Evolutionary conservation across 2,797 vertebrate genomes (phyloP).

Genomic region (Synanceia verrucosa): DNA sequence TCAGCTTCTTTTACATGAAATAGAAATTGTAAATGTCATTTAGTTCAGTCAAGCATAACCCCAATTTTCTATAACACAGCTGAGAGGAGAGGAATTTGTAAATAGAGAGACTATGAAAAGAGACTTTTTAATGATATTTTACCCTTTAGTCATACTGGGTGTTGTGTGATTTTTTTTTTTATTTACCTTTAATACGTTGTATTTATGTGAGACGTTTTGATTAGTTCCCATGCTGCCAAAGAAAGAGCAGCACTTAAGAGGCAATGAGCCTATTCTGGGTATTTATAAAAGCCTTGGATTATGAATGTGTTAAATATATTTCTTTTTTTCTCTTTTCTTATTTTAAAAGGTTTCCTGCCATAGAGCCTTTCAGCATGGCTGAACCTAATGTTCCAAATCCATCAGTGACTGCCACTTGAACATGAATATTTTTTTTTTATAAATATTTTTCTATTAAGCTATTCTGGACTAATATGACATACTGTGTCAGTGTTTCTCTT

Average conservation of each 20-base stretch:
- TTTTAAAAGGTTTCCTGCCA: constrained; percentile 51
- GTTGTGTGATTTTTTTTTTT: constrained; percentile 7
- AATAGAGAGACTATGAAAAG: constrained; percentile 3
- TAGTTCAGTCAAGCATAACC: constrained; percentile 18
- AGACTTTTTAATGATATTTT: constrained; percentile 25
- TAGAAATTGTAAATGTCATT: constrained; percentile 34
- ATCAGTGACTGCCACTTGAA: constrained; percentile 14
- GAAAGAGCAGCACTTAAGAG: background rate
- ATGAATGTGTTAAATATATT: constrained; percentile 20
- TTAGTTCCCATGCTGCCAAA: background rate
- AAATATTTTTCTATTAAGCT: constrained; percentile 23
- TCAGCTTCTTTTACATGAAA: constrained; percentile 25
- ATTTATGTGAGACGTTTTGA: constrained; percentile 1
- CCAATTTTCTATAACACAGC: constrained; percentile 18
- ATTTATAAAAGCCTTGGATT: constrained; percentile 19
- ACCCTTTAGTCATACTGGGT: constrained; percentile 33
- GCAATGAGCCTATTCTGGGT: constrained; percentile 11
- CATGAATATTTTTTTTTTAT: constrained; percentile 8
- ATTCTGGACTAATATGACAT: constrained; percentile 30
- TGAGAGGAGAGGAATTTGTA: constrained; percentile 22
- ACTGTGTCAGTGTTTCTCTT: constrained; percentile 13
- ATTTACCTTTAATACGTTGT: constrained; percentile 29
- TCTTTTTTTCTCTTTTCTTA: constrained; percentile 32
- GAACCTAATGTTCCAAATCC: constrained; percentile 17
- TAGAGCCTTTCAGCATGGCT: constrained; percentile 19